These are phyloP conservation scores for Coelogynopora nodosa DNA, from an alignment of 2,888 invertebrate species.

Conservation along the genomic window DNA sequence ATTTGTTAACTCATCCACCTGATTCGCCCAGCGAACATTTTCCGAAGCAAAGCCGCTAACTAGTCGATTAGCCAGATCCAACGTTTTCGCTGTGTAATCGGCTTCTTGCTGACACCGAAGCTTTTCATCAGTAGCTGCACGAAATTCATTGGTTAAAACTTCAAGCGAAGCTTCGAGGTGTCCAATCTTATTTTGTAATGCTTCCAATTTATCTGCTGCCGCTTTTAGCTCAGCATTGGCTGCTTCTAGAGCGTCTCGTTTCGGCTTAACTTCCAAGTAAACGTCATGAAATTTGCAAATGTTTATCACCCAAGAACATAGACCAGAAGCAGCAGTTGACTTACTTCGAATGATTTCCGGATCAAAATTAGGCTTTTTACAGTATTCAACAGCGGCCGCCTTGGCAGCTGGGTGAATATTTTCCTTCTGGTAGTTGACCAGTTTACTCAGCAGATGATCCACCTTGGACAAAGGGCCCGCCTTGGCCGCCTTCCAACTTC, in stretches of 20 bases:
- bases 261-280: constrained; percentile 48
- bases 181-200: constrained; percentile 46
- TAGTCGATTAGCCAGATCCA: constrained; percentile 49
- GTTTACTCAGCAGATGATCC: constrained; percentile 73
- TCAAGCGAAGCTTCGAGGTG: constrained; percentile 37
- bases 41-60: constrained; percentile 49
- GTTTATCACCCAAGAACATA: constrained; percentile 49
- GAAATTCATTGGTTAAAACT: constrained; percentile 41
- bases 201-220: constrained; percentile 47
- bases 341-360: constrained; percentile 47
- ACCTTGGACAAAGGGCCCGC: constrained; percentile 84
- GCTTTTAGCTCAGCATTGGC: constrained; percentile 47
- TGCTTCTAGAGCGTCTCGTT: constrained; percentile 48
- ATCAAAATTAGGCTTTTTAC: constrained; percentile 45
- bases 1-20: constrained; percentile 26
- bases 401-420: constrained; percentile 90
- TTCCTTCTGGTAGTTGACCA: constrained; percentile 89
- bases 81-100: constrained; percentile 48
- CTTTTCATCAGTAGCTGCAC: constrained; percentile 44
- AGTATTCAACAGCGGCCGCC: constrained; percentile 69
- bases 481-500: constrained; percentile 92
- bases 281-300: constrained; percentile 49
- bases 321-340: constrained; percentile 48
- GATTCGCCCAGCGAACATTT: constrained; percentile 47
- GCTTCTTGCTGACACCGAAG: constrained; percentile 47